Evolutionary conservation across 2,888 invertebrate species (phyloP).

Genomic region (Yponomeuta cagnagella): DNA sequence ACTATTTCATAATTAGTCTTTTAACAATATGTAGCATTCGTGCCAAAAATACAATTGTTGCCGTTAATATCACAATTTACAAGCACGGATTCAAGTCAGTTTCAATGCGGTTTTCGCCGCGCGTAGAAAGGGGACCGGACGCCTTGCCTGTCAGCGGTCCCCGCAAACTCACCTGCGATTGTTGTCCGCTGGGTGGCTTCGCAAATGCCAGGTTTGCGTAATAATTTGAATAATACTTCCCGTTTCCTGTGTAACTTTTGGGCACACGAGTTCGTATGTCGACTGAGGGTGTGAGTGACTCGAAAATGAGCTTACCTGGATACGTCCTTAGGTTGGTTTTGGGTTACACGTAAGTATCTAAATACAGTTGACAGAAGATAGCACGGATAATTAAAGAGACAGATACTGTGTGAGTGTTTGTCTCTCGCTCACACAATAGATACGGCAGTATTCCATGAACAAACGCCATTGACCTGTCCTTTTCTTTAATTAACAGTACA

Average conservation of each 20-base stretch:
- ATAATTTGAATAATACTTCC: background rate
- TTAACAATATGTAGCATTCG: too few species aligned
- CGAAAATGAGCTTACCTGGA: background rate
- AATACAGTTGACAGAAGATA: too few species aligned
- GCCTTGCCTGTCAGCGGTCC: background rate
- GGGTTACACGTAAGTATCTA: background rate
- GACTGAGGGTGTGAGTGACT: background rate
- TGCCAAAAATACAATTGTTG: too few species aligned
- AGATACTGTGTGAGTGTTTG: too few species aligned
- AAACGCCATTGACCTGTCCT: too few species aligned
- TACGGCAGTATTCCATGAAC: too few species aligned
- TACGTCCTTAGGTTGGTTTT: background rate
- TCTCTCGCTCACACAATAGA: too few species aligned
- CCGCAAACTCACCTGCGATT: constrained; percentile 1
- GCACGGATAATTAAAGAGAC: too few species aligned
- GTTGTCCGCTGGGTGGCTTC: background rate
- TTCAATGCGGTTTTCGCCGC: background rate
- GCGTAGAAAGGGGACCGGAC: background rate
- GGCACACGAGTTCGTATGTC: background rate
- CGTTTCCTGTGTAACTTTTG: background rate
- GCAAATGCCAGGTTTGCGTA: background rate
- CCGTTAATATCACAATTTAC: too few species aligned
- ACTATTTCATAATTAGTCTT: too few species aligned
- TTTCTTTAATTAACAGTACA: too few species aligned
- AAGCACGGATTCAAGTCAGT: too few species aligned